Base-by-base conservation (phyloP, 2,888 invertebrate genomes). In the Stenodema calcarata region DNA sequence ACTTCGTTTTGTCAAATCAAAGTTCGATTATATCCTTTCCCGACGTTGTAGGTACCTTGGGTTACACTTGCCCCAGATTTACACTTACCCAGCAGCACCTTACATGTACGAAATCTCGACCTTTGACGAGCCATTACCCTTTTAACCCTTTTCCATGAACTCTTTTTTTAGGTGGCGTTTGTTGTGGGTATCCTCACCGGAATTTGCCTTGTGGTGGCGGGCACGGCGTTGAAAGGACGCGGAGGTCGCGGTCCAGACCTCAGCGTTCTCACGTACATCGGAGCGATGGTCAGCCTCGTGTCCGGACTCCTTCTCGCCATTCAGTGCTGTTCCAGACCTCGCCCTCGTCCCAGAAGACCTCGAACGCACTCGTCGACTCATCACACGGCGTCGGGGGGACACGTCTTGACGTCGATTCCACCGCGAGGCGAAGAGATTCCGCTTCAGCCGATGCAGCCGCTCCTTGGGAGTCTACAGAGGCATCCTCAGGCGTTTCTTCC, bases 201-300 rank as follows among this genome's bases (percentile, higher is more conserved):
- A 86, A 92, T 94, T 88, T 94, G 94, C 54, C 91, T 94, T 88
- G 93, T 94, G 89, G 94, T 94, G 89, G 94, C 94, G 87, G 94
- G 94, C 42, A 92, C 93, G 89, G 94, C 94, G 16, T 90, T 94
- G 87, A 92, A 94, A 88, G 89, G 86, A 11, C 73, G 86, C 9
- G 86, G 86, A 6, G 41, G 54, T 1, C 93, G 93, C n/a, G 93
- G 94, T 89, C 93, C 94, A 86, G 94, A 94, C 90, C 92, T 94
- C 30, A 93, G 94, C 89, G 94, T 94, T 73, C 91, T 94, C 90
- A 93, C 94, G 82, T 94, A 94, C 90, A 94, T 94, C 90, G 94
- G 94, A 91, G 92, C 93, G 88, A 91, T 94, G 73, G 92, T 94
- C 0, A 93, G 94, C 1, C 92, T 94, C 89, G 94, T 94, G 16